Base-by-base conservation (phyloP, 2,113 vertebrate species). In the Hippocampus guttulatus region DNA sequence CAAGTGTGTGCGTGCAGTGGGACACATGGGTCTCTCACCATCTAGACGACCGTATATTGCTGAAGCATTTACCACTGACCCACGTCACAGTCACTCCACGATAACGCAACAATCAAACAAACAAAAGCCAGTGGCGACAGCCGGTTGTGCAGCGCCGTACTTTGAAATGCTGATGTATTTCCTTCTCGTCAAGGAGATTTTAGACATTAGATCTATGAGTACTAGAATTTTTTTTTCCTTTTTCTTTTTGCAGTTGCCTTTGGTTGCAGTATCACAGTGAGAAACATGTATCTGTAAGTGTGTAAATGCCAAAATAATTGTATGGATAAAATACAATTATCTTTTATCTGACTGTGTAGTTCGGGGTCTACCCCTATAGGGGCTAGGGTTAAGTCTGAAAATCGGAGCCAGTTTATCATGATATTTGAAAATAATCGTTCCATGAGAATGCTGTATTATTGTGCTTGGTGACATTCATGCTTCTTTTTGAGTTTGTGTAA, bases 51-150 rank as follows among this genome's bases (percentile, higher is more conserved):
- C 47, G 43, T 27, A 71, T 81, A 74, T 84, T 79, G 85, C 83
- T 60, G n/a, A 69, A 62, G 78, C 74, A 83, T 88, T 76, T 89
- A 81, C 81, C 83, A 86, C 78, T 82, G 77, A 63, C 82, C 81
- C 67, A 78, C 85, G 85, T 85, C 82, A 88, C 88, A 73, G 78
- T 87, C 85, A 82, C 84, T 83, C 84, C 49, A 71, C 84, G 76
- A 70, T 76, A 79, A 64, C 77, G 86, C 86, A 87, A 49, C 79
- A 70, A 80, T 80, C 77, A 68, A 71, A 63, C 79, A 88, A 41
- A 80, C 79, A 75, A 82, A 81, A 49, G 77, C 69, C 78, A 71
- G 75, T 74, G 73, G 74, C 79, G 81, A 84, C 79, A 76, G 81
- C 73, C 68, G 75, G 71, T 74, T 75, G 74, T 67, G 58, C 12